Evolutionary conservation across 2,888 invertebrate species (phyloP), one percentile per base, ranked within the genome.

Genomic region (Tiliacea aurago): DNA sequence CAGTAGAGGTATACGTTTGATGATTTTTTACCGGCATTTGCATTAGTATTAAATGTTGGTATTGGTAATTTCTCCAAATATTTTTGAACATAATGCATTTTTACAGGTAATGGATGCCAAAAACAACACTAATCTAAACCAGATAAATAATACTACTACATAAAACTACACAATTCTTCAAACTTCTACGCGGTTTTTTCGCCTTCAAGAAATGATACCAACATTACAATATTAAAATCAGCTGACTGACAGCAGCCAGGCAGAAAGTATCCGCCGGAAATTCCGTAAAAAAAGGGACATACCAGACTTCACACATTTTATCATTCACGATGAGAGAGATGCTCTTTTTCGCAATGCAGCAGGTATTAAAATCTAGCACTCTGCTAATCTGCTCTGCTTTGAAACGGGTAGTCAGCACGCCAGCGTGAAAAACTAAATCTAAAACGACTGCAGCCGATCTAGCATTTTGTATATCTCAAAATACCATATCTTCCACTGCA

Each of bases 1-100:
- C 97, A 97, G 90, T 97, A 98, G 6, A 98, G 93, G 81, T 97
- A 93, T 76, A 97, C 93, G 78, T 97, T 96, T 78, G 92, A 87
- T 77, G 92, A 87, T 89, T 97, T 96, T 86, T 89, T 91, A 80
- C 88, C 87, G 87, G 89, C 90, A 79, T 88, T 88, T 80, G 87
- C 74, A 90, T 89, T 92, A 71, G 80, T 82, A 76, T 87, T 91
- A 72, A 85, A 81, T 89, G 92, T 93, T 20, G 88, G 83, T 63
- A 88, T 84, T 77, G 90, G 90, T 58, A 95, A 67, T 88, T 95
- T 95, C 76, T 96, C 96, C 77, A 96, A 86, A 90, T 95, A 96
- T 84, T 95, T 95, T 84, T 95, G 95, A 78, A 96, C 87, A 90
- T 93, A 95, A 93, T 96, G 93, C 96, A 96, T 96, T 88, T 88